A percentile compares a stretch with the other conserved stretches of the same genome.
Evolutionary conservation across 1,140 invertebrate genomes (phyloP).

Genomic region (Trialeurodes vaporariorum): DNA sequence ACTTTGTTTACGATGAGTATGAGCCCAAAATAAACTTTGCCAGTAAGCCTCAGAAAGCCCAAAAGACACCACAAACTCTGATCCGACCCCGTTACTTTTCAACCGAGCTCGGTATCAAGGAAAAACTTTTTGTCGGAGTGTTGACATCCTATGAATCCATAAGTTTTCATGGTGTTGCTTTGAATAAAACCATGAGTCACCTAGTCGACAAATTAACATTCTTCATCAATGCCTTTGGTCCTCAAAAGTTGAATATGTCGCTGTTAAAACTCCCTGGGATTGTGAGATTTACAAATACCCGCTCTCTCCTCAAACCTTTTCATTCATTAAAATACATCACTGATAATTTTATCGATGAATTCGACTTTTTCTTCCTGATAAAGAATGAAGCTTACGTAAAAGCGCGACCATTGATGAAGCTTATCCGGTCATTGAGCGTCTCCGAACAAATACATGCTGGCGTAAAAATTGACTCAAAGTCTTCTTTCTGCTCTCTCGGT

Average conservation of each 20-base stretch:
- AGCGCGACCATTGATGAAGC: conserved; percentile 49
- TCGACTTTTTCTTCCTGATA: conserved; percentile 80
- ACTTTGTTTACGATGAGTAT: conserved; percentile 36
- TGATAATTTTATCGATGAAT: conserved; percentile 77
- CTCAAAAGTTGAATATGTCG: conserved; percentile 50
- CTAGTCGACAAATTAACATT: conserved; percentile 64
- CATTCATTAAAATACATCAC: conserved; percentile 79
- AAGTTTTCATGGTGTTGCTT: conserved; percentile 51
- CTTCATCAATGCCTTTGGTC: conserved; percentile 57
- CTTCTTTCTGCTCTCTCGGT: conserved; percentile 53
- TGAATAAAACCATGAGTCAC: conserved; percentile 69
- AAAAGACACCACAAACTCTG: conserved; percentile 40
- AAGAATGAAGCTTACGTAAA: conserved; percentile 72
- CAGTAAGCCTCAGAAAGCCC: conserved; percentile 39
- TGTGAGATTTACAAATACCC: conserved; percentile 66
- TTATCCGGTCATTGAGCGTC: conserved; percentile 66
- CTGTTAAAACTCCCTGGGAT: conserved; percentile 48
- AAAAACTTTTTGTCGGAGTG: conserved; percentile 77
- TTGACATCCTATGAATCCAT: conserved; percentile 60
- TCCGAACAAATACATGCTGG: conserved; percentile 71
- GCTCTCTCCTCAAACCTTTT: conserved; percentile 59
- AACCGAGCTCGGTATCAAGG: conserved; percentile 79
- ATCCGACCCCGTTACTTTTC: conserved; percentile 80
- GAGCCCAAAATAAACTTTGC: conserved; percentile 43
- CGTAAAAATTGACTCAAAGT: conserved; percentile 30